These are phyloP conservation scores for Pachliopta kotzebuea DNA, from an alignment of 2,888 invertebrate species.

Conservation along the genomic window DNA sequence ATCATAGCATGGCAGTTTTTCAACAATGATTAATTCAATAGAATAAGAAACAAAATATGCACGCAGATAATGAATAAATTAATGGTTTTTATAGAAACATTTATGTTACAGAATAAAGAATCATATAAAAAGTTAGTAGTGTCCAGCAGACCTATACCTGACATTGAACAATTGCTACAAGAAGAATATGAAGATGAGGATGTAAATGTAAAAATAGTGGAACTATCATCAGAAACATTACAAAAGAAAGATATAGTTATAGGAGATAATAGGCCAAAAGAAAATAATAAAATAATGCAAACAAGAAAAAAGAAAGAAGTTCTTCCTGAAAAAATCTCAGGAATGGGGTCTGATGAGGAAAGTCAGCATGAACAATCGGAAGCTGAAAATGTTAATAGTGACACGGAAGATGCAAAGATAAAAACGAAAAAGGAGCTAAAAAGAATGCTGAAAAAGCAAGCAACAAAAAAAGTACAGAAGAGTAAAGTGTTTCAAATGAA, in stretches of 20 bases:
- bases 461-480: constrained; percentile 86
- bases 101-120: constrained; percentile 80
- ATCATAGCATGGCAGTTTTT: too few relatives aligned
- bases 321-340: constrained; percentile 47
- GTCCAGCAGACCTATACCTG: constrained; percentile 86
- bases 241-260: constrained; percentile 87
- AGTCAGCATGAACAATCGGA: constrained; percentile 47
- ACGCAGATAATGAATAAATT: too few relatives aligned
- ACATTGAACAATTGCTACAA: constrained; percentile 83
- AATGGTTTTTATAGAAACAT: neutral
- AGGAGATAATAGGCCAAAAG: constrained; percentile 83
- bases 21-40: too few relatives aligned
- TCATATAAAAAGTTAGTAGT: constrained; percentile 87
- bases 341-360: constrained; percentile 64
- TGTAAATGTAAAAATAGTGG: constrained; percentile 89
- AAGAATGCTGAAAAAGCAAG: constrained; percentile 84
- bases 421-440: constrained; percentile 85
- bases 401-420: constrained; percentile 54
- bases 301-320: constrained; percentile 43
- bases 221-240: constrained; percentile 85
- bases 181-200: constrained; percentile 89
- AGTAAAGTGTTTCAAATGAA: constrained; percentile 90
- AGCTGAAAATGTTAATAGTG: constrained; percentile 47
- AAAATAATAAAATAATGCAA: constrained; percentile 36
- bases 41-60: too few relatives aligned